Evolutionary conservation across 23 tunicate species (phyloP), one percentile per base, ranked within the genome.

Genomic region (Oikopleura dioica): DNA sequence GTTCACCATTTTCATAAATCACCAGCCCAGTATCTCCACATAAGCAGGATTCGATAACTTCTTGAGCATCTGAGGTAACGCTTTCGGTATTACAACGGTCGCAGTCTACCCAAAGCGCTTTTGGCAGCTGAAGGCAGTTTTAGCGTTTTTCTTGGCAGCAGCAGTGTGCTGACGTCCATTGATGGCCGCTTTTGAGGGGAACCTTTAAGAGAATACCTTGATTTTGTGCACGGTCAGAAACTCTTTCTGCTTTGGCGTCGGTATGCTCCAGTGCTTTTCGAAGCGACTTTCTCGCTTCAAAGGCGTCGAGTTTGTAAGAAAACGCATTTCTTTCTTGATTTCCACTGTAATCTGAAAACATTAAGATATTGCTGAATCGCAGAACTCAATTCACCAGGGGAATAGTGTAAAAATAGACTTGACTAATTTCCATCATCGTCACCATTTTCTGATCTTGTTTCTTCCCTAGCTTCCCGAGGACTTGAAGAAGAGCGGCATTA

Each of bases 251-350:
- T 31, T 63, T 2, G 72, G 72, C 16, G 30, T 12, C 2, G 30
- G 33, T 21, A 63, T 23, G 4, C 26, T 23, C 72, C 72, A 63
- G 33, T 63, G 72, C 5, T 63, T 31, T 63, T 63, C 72, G 32
- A 63, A 63, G 4, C 55, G 21, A 44, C 9, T 44, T 21, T 21
- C 30, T 63, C 16, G 32, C 72, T 63, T 63, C 33, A 63, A 28
- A 2, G 72, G 72, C 4, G 26, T 31, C 4, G 30, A 12, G 33
- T 63, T 23, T 24, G 72, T 63, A 2, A 63, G 26, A 63, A 63
- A 63, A 2, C 72, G 29, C 72, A 63, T 63, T 63, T 63, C 72
- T 63, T 63, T 63, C 33, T 63, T 63, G 72, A 63, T 63, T 28
- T 63, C 72, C 4, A 63, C 72, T 2, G 72, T 63, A 21, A 63